Evolutionary conservation across 2,797 vertebrate species (phyloP), one percentile per base, ranked within the genome.

Genomic region (Sparus aurata): DNA sequence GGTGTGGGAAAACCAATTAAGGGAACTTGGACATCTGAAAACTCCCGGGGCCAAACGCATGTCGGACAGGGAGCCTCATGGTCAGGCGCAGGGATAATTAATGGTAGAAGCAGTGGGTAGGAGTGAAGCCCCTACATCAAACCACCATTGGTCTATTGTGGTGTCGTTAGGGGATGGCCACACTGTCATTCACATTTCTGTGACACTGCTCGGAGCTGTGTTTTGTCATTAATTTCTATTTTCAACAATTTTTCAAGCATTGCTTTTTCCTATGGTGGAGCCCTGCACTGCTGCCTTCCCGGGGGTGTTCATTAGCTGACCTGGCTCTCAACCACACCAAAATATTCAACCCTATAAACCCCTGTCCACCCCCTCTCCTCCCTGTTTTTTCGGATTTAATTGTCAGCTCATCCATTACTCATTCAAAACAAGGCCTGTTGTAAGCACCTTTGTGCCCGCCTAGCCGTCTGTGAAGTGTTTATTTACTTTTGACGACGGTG

Each of bases 1-100:
- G 68, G 84, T 77, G 80, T 61, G 81, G 84, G 75, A 85, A 75
- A 89, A 85, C 91, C 90, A 94, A 94, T 95, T 94, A 95, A 82
- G 78, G 74, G 66, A 76, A 79, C 69, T 82, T 80, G 73, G 85
- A 88, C 79, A 70, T 85, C 64, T 79, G 58, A 77, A 89, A 84
- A 82, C 85, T 88, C 85, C n/a, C 46, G 77, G 72, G 86, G 74
- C 82, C 74, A 66, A 76, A 84, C 20, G 47, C 85, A 82, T 79
- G 73, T 74, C 49, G 25, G 75, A 77, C 73, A 49, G 77, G 73
- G 75, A 77, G 25, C 49, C 69, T 70, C 71, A 12, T 79, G 82
- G 85, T 75, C 41, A 55, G 52, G 63, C 75, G 54, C 22, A 27
- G 59, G 74, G 78, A 84, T 91, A 89, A 93, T 92, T 90, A 93